Conservation (phyloP, 2,113 vertebrate genomes). For the Recurvirostra avosetta region DNA sequence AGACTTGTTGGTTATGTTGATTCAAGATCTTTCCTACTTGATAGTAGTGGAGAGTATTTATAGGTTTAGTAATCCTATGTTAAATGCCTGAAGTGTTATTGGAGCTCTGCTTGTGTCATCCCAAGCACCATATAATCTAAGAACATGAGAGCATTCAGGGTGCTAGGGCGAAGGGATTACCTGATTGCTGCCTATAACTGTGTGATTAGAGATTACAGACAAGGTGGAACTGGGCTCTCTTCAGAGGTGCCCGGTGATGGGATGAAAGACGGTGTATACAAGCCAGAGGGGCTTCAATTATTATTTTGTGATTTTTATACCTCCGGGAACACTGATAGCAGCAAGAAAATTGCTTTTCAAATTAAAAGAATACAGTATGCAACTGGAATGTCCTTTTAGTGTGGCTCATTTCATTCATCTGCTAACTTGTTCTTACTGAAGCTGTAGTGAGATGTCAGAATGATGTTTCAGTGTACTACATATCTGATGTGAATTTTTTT, state of each 20-base stretch:
- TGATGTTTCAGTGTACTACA: background rate
- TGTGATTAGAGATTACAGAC: background rate
- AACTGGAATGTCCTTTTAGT: background rate
- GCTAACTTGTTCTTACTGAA: background rate
- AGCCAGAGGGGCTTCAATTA: background rate
- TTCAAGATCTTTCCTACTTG: background rate
- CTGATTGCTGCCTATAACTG: background rate
- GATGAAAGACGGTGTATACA: background rate
- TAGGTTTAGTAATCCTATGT: background rate
- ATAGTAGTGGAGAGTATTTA: background rate
- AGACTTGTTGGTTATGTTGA: background rate
- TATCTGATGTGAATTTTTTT: background rate
- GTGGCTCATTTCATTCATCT: background rate
- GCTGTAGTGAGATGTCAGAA: background rate
- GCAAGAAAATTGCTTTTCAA: background rate
- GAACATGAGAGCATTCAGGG: background rate
- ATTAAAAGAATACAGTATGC: background rate
- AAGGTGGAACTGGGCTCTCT: background rate
- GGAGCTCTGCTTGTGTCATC: background rate
- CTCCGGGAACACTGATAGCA: fast-evolving
- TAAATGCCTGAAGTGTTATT: background rate
- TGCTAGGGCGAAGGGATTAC: background rate
- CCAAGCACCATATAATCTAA: background rate
- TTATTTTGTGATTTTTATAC: background rate
- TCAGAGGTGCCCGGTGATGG: background rate